Evolutionary conservation across 2,797 vertebrate genomes (phyloP), one percentile per base, ranked within the genome.

Genomic region (Zenarchopterus dispar): DNA sequence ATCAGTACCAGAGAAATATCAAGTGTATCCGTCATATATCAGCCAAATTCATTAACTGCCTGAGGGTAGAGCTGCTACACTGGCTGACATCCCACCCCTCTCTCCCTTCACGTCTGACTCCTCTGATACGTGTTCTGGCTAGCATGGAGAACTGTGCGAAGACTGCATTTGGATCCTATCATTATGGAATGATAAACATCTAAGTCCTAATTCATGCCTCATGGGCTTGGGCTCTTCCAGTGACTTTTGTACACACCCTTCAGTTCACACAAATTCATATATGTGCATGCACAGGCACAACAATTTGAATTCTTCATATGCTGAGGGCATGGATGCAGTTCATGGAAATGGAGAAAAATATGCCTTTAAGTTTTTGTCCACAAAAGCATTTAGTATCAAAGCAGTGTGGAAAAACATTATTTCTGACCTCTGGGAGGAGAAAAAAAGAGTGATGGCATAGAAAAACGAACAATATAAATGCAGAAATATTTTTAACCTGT

Each of bases 151-250:
- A 1, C 60, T 63, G 53, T 73, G 79, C 70, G 70, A 78, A 79
- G 63, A 22, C 80, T 87, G 59, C 76, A 80, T 56, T 81, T 85
- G 86, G 80, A 89, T 90, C 89, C 89, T 89, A 90, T 93, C 89
- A 91, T 94, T 90, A 89, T 80, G 86, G 90, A 89, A 93, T 90
- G 88, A 92, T 84, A 92, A 90, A 88, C 89, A 92, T 89, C 78
- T 88, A 82, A 78, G 67, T 73, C 78, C 59, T 88, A 84, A 88
- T 87, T 84, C 77, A 74, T 87, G 74, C 84, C 88, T 89, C 66
- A 82, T 80, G 82, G 86, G 81, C 71, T 73, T 80, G 82, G 86
- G 81, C 70, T 73, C 72, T 72, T 46, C 70, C 77, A 73, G 67
- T 63, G 67, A 71, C 36, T 72, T 84, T 83, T 80, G 48, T 36